Base-by-base conservation (phyloP, 2,113 vertebrate genomes). In the Poeciliopsis retropinna region DNA sequence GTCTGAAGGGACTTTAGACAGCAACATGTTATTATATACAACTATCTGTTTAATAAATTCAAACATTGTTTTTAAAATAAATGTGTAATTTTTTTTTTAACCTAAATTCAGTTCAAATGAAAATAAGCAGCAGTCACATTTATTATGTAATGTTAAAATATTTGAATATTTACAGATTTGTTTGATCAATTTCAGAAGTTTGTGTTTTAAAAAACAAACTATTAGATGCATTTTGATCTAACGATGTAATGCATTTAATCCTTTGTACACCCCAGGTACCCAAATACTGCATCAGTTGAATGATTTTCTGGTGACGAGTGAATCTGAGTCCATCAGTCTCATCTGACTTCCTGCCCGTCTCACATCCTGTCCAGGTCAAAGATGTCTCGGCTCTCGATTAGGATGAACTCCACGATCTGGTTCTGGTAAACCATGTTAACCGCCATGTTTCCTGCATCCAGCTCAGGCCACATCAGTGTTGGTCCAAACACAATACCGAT, bases 371-470 rank as follows among this genome's bases (percentile, higher is more conserved):
- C 84, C 0, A 92, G 93, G 89, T 91, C 51, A 89, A 99, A 99
- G 91, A 99, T 96, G 83, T 95, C 92, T 69, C 70, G 85, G 86
- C 94, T 96, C 79, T 98, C 95, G 0, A 90, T 94, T 77, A 99
- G 89, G 91, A 99, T 96, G 85, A 96, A 94, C 93, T 99, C 97
- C 31, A 97, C 94, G 41, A 99, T 96, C 92, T 98, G 97, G 92
- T 97, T 99, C 93, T 99, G 97, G 91, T 97, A 99, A 9, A 98
- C 93, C 97, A 98, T 97, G 92, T 97, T 95, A 66, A 98, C 79
- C 0, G 96, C 97, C 96, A 98, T 96, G 91, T 97, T 97, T 57
- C 96, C 96, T 0, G 66, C 82, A 32, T 98, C 97, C 67, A 95
- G 90, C 89, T 98, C 96, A 0, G 96, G 95, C 92, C 97, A 94